Conservation (phyloP, 2,888 invertebrate species). For the Melieria picta region DNA sequence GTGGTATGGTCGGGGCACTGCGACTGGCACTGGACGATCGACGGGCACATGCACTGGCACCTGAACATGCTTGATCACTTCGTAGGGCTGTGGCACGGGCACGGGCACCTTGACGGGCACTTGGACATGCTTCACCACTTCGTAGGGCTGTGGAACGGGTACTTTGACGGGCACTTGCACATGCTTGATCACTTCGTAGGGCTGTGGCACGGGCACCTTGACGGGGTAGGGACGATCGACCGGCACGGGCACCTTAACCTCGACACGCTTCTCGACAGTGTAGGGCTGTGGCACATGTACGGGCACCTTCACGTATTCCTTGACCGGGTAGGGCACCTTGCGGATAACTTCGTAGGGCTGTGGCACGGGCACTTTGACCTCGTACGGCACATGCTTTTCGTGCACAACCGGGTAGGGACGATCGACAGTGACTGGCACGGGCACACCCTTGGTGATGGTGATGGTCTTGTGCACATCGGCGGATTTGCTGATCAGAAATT, state of each 20-base stretch:
- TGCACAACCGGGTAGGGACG: conserved; percentile 77
- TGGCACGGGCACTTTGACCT: conserved; percentile 74
- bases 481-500: conserved; percentile 65
- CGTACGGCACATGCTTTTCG: conserved; percentile 71
- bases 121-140: conserved; percentile 68
- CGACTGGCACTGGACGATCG: conserved; percentile 75
- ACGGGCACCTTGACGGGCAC: conserved; percentile 72
- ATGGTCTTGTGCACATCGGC: conserved; percentile 74
- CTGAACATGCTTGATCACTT: conserved; percentile 70
- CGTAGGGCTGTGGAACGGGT: conserved; percentile 70
- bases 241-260: conserved; percentile 70
- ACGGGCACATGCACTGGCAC: conserved; percentile 74
- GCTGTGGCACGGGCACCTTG: conserved; percentile 74
- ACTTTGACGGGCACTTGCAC: conserved; percentile 73
- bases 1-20: conserved; percentile 68
- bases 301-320: conserved; percentile 74
- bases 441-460: conserved; percentile 79
- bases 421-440: conserved; percentile 79
- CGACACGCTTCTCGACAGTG: conserved; percentile 69
- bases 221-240: conserved; percentile 78
- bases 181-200: conserved; percentile 72
- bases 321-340: conserved; percentile 75
- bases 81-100: conserved; percentile 72
- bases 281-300: conserved; percentile 73
- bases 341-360: conserved; percentile 78